phyloP scores from a whole-genome alignment of 1,140 invertebrate species.

The Brachionus calyciflorus region DNA sequence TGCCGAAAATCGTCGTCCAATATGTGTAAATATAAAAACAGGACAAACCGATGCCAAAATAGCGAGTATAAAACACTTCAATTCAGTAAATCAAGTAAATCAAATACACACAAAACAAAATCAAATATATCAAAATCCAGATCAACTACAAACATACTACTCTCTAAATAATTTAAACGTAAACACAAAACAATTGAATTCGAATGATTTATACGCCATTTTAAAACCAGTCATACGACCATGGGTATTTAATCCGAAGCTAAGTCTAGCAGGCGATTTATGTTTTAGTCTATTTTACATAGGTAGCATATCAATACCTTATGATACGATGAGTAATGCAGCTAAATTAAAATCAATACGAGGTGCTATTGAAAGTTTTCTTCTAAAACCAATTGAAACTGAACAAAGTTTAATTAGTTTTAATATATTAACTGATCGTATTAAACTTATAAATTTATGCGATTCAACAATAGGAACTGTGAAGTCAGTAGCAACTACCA shows the following conservation, averaged over 20 bases:
- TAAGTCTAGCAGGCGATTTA: not conserved
- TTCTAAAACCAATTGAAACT: not conserved
- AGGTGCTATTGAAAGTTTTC: not conserved
- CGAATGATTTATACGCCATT: conserved; percentile 37
- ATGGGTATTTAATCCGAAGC: conserved; percentile 11
- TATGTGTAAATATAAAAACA: conserved; percentile 30
- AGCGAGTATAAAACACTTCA: conserved; percentile 33
- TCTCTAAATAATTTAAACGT: not conserved
- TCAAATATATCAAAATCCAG: not conserved
- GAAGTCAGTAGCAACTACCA: not conserved
- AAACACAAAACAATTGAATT: conserved; percentile 8
- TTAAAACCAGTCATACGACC: conserved; percentile 29
- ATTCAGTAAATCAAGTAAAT: conserved; percentile 5
- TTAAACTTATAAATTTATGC: conserved; percentile 33
- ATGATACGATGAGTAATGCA: conserved; percentile 44
- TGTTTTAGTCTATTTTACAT: conserved; percentile 16
- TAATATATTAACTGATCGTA: not conserved
- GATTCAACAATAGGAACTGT: not conserved
- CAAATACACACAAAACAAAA: not conserved
- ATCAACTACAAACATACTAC: conserved; percentile 3
- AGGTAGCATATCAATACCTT: conserved; percentile 34
- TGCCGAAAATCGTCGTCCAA: not conserved
- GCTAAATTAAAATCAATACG: not conserved
- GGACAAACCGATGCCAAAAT: conserved; percentile 18
- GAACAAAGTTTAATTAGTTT: conserved; percentile 21